These are phyloP conservation scores for Propithecus deckenii DNA, from an alignment of 2,797 vertebrate genomes.

Conservation along the genomic window DNA sequence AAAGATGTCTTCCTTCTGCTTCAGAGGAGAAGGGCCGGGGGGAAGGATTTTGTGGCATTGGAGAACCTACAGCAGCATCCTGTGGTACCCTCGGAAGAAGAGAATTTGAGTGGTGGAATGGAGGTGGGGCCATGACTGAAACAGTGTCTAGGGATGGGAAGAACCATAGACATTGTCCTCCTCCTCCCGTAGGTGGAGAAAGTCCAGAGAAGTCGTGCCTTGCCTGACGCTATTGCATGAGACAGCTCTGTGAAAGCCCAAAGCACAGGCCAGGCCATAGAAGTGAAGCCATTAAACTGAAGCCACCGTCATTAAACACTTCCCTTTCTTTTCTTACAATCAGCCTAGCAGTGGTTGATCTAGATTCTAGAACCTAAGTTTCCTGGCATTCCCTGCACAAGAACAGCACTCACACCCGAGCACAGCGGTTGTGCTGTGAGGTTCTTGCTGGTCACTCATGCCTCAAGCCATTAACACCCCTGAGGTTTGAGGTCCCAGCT, in stretches of 20 bases:
- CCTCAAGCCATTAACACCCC: background rate
- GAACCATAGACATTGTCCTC: background rate
- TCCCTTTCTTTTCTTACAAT: background rate
- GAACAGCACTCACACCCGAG: background rate
- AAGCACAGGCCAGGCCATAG: background rate
- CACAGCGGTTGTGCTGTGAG: background rate
- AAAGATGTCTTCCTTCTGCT: background rate
- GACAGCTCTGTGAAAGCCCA: background rate
- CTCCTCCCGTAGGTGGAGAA: background rate
- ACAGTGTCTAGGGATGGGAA: background rate
- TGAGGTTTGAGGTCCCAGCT: background rate
- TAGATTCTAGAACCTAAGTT: background rate
- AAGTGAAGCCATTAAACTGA: background rate
- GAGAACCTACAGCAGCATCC: background rate
- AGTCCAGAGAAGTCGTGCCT: background rate
- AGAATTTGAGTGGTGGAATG: background rate
- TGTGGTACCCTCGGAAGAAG: background rate
- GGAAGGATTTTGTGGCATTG: background rate
- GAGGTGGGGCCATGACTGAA: no score
- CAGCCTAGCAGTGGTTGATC: background rate
- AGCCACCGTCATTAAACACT: background rate
- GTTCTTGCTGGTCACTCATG: background rate
- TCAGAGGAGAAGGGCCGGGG: background rate
- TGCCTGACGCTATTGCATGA: background rate
- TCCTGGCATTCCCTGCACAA: background rate